Base-by-base conservation (phyloP, 2,888 invertebrate species). In the Leptopilina syphax region DNA sequence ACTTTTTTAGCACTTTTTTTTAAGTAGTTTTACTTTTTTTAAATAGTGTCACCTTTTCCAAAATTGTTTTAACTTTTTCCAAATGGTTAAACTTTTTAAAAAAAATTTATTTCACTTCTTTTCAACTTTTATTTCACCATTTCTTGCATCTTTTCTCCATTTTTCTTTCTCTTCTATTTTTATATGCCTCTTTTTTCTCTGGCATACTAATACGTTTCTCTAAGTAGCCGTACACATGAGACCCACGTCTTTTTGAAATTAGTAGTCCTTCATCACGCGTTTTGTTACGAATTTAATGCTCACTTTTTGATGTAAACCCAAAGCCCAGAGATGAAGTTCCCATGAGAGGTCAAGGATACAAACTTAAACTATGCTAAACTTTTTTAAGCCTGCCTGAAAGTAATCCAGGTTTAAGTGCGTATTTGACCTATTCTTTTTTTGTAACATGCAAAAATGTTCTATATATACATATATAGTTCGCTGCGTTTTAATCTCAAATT, bases 351-450 rank as follows among this genome's bases (percentile, higher is more conserved):
- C 54, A 34, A 9, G 34, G 57, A 73, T 5, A 57, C 54, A 73
- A 50, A 73, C 73, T 41, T 41, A 73, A 57, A 54, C 73, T 73
- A 18, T 73, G 34, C 34, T 73, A 5, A 57, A 57, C 57, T 57
- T 73, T 57, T 73, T 54, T 24, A 54, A 24, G 27, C 54, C 50
- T 27, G 27, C 50, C 50, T 70, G 13, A n/a, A 70, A 70, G 70
- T 70, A 70, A 70, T 70, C 54, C 50, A 54, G 24, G 54, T 70
- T 54, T 47, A 70, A 70, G 70, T 70, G 54, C 70, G 70, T 13
- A 54, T 54, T 70, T 54, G 70, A 54, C 70, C 70, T 68, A 68
- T 68, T 68, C 50, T 50, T 8, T 12, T 18, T 44, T 3, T 50
- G 24, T 10, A 54, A 70, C 50, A 54, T 70, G 8, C 54, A 70